Percentiles rank a stretch among this genome's conserved stretches.
Conservation (phyloP, 92 coral and sea anemone species). For the Pocillopora meandrina region DNA sequence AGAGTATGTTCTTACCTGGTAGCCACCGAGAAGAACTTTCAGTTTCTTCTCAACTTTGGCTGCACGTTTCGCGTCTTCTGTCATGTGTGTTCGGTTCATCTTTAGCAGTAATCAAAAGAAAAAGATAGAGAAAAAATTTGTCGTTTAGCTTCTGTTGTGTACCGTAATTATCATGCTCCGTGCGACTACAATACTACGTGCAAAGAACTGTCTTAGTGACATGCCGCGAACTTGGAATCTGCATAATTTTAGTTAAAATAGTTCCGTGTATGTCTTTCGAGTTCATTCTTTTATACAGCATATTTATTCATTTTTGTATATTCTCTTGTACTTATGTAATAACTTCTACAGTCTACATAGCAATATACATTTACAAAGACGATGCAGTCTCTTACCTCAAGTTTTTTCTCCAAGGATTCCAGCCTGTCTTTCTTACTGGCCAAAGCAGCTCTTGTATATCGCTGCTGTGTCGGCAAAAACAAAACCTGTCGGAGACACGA, state of each 20-base stretch:
- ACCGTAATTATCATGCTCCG: too few species aligned
- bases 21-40: constrained; percentile 97
- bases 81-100: constrained; percentile 97
- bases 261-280: too few species aligned
- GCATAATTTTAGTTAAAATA: too few species aligned
- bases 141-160: not conserved
- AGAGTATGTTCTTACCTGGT: constrained; percentile 66
- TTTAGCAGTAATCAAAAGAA: not conserved
- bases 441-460: constrained; percentile 95
- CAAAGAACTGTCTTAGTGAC: too few species aligned
- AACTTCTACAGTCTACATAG: not conserved
- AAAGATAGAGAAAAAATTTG: not conserved
- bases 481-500: constrained; percentile 62
- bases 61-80: constrained; percentile 97
- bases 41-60: constrained; percentile 95
- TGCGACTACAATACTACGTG: too few species aligned
- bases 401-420: constrained; percentile 90
- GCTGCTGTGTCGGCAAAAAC: constrained; percentile 94
- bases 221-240: too few species aligned
- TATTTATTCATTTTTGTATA: too few species aligned
- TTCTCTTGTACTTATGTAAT: too few species aligned
- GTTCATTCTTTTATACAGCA: too few species aligned
- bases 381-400: constrained; percentile 64
- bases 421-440: constrained; percentile 98
- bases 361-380: not conserved